Conservation (phyloP, 2,888 invertebrate genomes). For the Slavum lentiscoides region DNA sequence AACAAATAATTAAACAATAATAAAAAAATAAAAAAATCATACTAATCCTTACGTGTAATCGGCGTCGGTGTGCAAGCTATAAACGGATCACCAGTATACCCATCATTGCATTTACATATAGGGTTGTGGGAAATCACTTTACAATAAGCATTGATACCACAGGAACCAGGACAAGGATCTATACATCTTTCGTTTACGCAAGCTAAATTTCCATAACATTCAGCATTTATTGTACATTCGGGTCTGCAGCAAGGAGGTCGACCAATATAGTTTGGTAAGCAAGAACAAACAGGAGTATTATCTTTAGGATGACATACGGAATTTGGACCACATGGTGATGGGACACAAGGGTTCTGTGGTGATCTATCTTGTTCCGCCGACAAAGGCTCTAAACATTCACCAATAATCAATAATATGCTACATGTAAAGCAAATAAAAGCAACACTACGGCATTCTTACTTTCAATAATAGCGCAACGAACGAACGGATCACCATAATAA, state of each 20-base stretch:
- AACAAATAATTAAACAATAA: too few species aligned
- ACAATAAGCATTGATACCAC: slow-evolving; percentile 71
- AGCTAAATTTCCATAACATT: slow-evolving; percentile 63
- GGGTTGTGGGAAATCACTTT: slow-evolving; percentile 65
- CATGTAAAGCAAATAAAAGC: slow-evolving; percentile 45
- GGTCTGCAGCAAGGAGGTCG: slow-evolving; percentile 69
- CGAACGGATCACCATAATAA: slow-evolving; percentile 76
- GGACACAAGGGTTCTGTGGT: slow-evolving; percentile 73
- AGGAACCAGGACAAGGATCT: slow-evolving; percentile 71
- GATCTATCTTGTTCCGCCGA: slow-evolving; percentile 55
- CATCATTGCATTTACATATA: slow-evolving; percentile 63
- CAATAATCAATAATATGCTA: slow-evolving; percentile 47
- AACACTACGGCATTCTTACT: slow-evolving; percentile 56
- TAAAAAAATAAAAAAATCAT: not conserved
- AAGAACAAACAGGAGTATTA: slow-evolving; percentile 63
- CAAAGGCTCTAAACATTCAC: slow-evolving; percentile 55
- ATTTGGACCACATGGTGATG: slow-evolving; percentile 70
- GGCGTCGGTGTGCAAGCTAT: slow-evolving; percentile 51
- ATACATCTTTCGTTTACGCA: slow-evolving; percentile 64
- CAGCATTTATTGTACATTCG: slow-evolving; percentile 67
- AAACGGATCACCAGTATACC: slow-evolving; percentile 69
- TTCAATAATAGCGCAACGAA: slow-evolving; percentile 64
- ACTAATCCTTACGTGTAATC: slow-evolving; percentile 53
- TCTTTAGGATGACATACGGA: slow-evolving; percentile 62
- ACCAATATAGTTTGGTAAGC: slow-evolving; percentile 66